Percentiles rank a stretch among this genome's conserved stretches.
Evolutionary conservation across 64 coral and sea anemone genomes (phyloP).

Genomic region (Dendrophyllia cribrosa): DNA sequence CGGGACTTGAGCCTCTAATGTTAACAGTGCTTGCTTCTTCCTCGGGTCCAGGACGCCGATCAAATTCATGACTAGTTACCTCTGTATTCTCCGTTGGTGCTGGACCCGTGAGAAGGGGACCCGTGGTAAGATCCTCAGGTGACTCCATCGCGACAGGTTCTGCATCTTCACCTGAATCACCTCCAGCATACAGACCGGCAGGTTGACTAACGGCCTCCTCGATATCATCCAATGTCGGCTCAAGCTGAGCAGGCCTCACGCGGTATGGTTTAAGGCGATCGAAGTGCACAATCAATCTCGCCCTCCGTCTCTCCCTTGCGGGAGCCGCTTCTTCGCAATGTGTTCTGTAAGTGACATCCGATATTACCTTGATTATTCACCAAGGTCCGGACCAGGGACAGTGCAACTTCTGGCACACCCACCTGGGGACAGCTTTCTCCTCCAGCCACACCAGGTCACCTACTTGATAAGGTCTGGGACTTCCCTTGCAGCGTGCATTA

Average conservation of each 20-base stretch:
- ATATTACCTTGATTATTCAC: slow-evolving; percentile 46
- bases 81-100: too few species aligned
- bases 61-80: too few species aligned
- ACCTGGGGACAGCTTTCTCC: slow-evolving; percentile 32
- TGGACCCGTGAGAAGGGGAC: not conserved
- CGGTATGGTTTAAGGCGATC: slow-evolving; percentile 35
- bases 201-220: not conserved
- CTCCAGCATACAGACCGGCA: not conserved
- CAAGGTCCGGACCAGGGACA: slow-evolving; percentile 23
- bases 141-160: not conserved
- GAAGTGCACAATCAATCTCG: slow-evolving; percentile 1
- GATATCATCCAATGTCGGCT: not conserved
- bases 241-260: not conserved
- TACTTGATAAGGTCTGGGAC: not conserved
- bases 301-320: slow-evolving; percentile 6
- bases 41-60: too few species aligned
- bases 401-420: slow-evolving; percentile 28
- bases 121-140: not conserved
- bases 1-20: too few species aligned
- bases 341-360: slow-evolving; percentile 47
- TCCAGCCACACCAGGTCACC: slow-evolving; percentile 52
- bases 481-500: not conserved
- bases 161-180: not conserved
- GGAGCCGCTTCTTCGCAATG: not conserved
- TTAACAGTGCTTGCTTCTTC: too few species aligned